Base-by-base conservation (phyloP, 2,888 invertebrate genomes). In the Neoaliturus tenellus region DNA sequence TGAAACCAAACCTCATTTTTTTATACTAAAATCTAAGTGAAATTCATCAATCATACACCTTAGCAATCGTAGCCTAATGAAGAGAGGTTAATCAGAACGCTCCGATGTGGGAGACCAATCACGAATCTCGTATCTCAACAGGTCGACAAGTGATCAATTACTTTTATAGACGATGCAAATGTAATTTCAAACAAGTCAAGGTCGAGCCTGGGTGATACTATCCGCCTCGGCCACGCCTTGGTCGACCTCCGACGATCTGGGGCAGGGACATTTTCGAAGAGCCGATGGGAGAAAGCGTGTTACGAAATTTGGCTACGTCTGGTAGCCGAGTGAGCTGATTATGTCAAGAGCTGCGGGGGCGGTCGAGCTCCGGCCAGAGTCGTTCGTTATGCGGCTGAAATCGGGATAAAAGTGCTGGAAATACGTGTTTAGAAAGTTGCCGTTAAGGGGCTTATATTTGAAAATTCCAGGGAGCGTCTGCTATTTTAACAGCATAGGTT, bases 241-340 rank as follows among this genome's bases (percentile, higher is more conserved):
- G 33, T 35, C 20, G 25, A 28, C 78, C 78, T 55, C 33, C 4
- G 20, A 3, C 44, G 28, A 78, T 51, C 78, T 78, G 78, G 78
- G 78, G 55, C 78, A 78, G 78, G 78, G 78, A 31, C 78, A 78
- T 20, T 78, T 78, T 78, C 55, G 51, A 78, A 75, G 75, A 75
- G 75, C 75, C 25, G 51, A n/a, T 55, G 20, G 35, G 51, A 78
- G 78, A 78, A 78, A 78, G 78, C 78, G 51, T 55, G 20, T 78
- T 78, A 35, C 55, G 35, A 78, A 51, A 78, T n/a, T 44, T 44
- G 17, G 23, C 35, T 31, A 35, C 48, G 33, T 55, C 28, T 4
- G n/a, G 78, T 51, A 78, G 55, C 51, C 20, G 23, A 35, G 44
- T n/a, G n/a, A n/a, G n/a, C n/a, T n/a, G n/a, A n/a, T n/a, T n/a